Evolutionary conservation across 2,797 vertebrate species (phyloP).

Genomic region (Malurus leucopterus): DNA sequence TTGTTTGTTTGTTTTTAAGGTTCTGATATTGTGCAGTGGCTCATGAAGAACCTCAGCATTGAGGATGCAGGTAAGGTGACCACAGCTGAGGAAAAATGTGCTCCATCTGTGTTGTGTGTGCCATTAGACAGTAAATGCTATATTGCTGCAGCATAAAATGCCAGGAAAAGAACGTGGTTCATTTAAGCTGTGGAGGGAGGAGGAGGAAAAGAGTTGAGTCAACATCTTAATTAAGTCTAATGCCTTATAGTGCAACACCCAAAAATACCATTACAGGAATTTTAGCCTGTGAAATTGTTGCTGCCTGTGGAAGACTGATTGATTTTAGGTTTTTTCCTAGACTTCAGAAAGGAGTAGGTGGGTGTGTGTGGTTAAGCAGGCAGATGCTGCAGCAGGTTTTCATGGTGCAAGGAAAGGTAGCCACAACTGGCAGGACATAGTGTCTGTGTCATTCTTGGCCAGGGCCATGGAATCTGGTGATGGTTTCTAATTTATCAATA

Average conservation of each 20-base stretch:
- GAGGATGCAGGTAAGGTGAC: slow-evolving; percentile 86
- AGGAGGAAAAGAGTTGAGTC: background rate
- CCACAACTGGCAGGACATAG: background rate
- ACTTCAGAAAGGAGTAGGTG: background rate
- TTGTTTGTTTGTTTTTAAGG: slow-evolving; percentile 74
- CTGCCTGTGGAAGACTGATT: background rate
- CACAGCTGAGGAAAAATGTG: background rate
- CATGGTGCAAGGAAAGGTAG: background rate
- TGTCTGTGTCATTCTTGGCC: background rate
- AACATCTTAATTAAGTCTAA: background rate
- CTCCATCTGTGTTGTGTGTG: background rate
- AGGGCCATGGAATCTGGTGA: background rate
- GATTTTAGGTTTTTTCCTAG: background rate
- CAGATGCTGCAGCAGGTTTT: background rate
- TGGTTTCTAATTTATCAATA: background rate
- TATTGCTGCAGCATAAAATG: background rate
- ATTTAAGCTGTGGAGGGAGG: background rate
- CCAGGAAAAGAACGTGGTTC: background rate
- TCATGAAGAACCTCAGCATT: slow-evolving; percentile 89
- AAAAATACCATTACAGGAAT: background rate
- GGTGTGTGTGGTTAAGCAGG: background rate
- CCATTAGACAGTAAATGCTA: background rate
- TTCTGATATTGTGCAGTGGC: slow-evolving; percentile 91
- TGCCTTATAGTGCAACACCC: background rate
- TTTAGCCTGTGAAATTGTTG: background rate